phyloP scores from a whole-genome alignment of 2,888 invertebrate species.

The Abrostola tripartita region DNA sequence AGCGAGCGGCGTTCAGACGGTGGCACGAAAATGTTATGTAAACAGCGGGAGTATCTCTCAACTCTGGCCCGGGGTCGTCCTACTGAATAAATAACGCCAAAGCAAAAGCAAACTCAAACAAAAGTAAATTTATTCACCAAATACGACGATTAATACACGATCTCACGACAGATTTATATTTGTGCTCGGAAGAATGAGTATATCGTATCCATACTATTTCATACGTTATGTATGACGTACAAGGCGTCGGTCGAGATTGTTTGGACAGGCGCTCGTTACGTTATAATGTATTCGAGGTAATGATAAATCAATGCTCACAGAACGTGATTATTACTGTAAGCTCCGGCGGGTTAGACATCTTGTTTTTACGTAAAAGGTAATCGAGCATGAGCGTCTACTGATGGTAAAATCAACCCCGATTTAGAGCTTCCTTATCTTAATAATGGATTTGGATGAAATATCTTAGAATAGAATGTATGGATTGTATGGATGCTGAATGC shows the following conservation, averaged over 20 bases:
- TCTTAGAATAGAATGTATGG: no score
- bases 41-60: constrained; percentile 79
- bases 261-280: constrained; percentile 23
- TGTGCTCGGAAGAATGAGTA: constrained; percentile 53
- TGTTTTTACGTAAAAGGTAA: neutral
- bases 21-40: constrained; percentile 83
- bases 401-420: neutral
- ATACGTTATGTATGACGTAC: constrained; percentile 6
- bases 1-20: constrained; percentile 56
- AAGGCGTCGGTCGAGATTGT: constrained; percentile 15
- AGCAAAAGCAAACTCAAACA: constrained; percentile 86
- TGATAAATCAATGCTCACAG: constrained; percentile 28
- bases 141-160: constrained; percentile 86
- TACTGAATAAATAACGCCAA: constrained; percentile 84
- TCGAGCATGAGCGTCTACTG: neutral
- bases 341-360: constrained; percentile 1
- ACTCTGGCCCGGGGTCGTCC: constrained; percentile 80
- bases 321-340: constrained; percentile 2
- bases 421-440: no score
- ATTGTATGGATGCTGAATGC: no score
- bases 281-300: constrained; percentile 13
- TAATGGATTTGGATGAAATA: no score
- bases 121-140: constrained; percentile 88
- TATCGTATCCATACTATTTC: constrained; percentile 13
- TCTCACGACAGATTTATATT: constrained; percentile 82